Percentiles rank a stretch among this genome's conserved stretches.
Conservation (phyloP, 2,888 invertebrate species). For the Rapana venosa region DNA sequence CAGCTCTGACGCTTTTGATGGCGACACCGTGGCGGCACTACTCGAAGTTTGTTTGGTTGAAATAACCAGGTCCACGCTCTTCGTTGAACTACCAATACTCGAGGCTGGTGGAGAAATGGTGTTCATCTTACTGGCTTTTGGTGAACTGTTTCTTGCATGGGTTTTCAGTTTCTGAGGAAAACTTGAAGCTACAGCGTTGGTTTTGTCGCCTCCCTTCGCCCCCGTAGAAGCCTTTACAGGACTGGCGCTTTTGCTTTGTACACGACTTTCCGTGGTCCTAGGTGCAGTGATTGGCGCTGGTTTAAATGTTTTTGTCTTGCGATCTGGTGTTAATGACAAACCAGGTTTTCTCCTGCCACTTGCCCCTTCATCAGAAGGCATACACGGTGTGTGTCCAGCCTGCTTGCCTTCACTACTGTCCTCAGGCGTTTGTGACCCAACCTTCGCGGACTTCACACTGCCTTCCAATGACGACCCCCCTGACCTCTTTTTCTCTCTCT, state of each 20-base stretch:
- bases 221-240: background rate
- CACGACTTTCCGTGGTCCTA: too few species aligned
- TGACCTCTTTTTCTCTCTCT: background rate
- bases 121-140: background rate
- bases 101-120: too few species aligned
- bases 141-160: background rate
- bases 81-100: too few species aligned
- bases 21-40: too few species aligned
- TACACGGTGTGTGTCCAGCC: background rate
- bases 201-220: background rate
- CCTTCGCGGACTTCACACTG: background rate
- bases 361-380: background rate
- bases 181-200: background rate
- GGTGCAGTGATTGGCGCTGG: too few species aligned
- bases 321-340: too few species aligned
- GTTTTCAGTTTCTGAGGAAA: background rate
- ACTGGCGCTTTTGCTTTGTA: background rate
- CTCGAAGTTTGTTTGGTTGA: too few species aligned
- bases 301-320: too few species aligned
- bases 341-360: too few species aligned
- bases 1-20: too few species aligned
- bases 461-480: background rate
- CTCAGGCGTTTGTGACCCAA: background rate
- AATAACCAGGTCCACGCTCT: too few species aligned
- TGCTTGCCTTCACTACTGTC: background rate